phyloP scores from a whole-genome alignment of 1,140 invertebrate species.

The Cherax quadricarinatus region DNA sequence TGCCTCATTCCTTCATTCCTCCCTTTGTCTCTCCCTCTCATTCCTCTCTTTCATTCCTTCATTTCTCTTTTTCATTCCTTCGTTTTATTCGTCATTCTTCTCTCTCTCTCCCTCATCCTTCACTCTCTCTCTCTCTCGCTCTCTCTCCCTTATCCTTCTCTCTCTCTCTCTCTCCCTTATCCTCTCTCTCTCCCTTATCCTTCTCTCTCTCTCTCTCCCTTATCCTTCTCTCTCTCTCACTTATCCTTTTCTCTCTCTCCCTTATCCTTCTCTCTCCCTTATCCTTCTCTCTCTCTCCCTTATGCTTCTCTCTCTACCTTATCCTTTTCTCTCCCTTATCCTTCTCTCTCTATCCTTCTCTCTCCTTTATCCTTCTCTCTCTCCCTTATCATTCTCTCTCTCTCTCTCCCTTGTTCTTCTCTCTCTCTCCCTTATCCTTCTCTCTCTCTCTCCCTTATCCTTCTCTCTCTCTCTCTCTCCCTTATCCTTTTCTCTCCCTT shows the following conservation, averaged over 20 bases:
- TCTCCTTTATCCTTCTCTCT: background rate
- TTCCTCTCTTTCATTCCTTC: too few species aligned
- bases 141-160: too few species aligned
- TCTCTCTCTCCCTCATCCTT: background rate
- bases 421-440: background rate
- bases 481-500: background rate
- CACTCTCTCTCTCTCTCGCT: too few species aligned
- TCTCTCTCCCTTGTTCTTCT: background rate
- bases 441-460: background rate
- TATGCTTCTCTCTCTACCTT: background rate
- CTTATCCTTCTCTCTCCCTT: background rate
- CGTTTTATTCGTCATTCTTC: background rate
- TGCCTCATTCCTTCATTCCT: too few species aligned
- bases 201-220: background rate
- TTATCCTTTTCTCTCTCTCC: background rate
- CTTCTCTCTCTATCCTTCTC: background rate
- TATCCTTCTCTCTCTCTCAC: background rate
- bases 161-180: background rate
- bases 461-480: background rate
- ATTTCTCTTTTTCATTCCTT: background rate
- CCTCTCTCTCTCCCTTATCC: background rate
- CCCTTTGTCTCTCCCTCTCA: too few species aligned
- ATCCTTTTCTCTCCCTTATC: background rate
- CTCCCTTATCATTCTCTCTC: background rate
- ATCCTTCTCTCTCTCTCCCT: background rate